A percentile compares a stretch with the other conserved stretches of the same genome.
Conservation (phyloP, 37 sponge, comb jelly and placozoan species). For the Axinella damicornis region DNA sequence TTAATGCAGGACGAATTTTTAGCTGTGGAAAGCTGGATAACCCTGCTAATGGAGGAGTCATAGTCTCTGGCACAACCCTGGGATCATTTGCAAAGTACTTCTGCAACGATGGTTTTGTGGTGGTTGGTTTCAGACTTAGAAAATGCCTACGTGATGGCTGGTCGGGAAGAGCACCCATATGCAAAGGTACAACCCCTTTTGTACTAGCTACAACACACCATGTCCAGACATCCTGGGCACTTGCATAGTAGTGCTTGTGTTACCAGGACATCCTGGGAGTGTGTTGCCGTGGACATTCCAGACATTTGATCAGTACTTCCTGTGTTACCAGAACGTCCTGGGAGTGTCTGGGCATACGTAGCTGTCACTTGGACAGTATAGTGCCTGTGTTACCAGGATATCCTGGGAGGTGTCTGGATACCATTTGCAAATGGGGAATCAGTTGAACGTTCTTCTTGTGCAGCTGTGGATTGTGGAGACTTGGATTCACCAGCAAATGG, state of each 20-base stretch:
- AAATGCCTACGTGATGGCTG: conserved; percentile 36
- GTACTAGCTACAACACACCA: background rate
- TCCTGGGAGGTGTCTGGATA: too few relatives aligned
- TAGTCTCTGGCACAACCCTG: background rate
- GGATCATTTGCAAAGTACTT: conserved; percentile 13
- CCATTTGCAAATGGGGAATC: too few relatives aligned
- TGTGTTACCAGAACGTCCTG: too few relatives aligned
- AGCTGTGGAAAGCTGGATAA: conserved; percentile 38
- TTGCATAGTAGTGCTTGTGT: too few relatives aligned
- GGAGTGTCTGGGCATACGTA: too few relatives aligned
- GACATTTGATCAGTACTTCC: too few relatives aligned
- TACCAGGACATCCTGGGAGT: background rate
- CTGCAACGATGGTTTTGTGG: conserved; percentile 20
- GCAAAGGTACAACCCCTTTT: background rate
- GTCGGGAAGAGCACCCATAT: conserved; percentile 41
- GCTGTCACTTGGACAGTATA: too few relatives aligned
- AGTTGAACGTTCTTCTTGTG: too few relatives aligned
- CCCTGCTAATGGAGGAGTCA: conserved; percentile 34
- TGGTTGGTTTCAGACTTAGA: conserved; percentile 10
- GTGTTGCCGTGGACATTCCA: too few relatives aligned
- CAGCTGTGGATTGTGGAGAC: conserved; percentile 51
- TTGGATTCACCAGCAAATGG: conserved; percentile 40
- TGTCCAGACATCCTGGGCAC: background rate
- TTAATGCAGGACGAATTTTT: conserved; percentile 1
- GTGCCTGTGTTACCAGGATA: too few relatives aligned